Evolutionary conservation across 1,140 invertebrate genomes (phyloP), one percentile per base, ranked within the genome.

Genomic region (Tenebrio molitor): DNA sequence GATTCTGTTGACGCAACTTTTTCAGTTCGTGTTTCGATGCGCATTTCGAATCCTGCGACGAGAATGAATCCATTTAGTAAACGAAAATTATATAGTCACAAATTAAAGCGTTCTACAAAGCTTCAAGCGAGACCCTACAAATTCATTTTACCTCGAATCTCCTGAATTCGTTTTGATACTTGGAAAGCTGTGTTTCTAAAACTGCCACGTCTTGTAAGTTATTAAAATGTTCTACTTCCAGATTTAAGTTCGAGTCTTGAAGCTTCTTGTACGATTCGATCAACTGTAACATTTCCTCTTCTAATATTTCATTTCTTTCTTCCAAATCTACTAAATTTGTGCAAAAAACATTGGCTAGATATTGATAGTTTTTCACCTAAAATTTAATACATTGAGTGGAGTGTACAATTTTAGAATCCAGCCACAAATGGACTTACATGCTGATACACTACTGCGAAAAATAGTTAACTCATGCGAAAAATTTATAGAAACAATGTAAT

Each of bases 211-310:
- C 80, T 64, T 81, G 79, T 7, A 80, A 63, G 50, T 53, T 74
- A 19, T 81, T 76, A 33, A 80, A 81, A 50, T 81, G 76, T 19
- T 78, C 78, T n/a, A 81, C 68, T 76, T 82, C 81, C 12, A 82
- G 65, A 14, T 76, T 53, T 29, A 80, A 75, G 42, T 78, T 80
- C 8, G 75, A 50, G 14, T 83, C 81, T 65, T 76, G 74, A 5
- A 82, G 62, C 23, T 74, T 62, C 39, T 81, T 72, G 29, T 79
- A 73, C 7, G 73, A 29, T 2, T 41, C 50, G 10, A 12, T 34
- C 16, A 21, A 36, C 25, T 23, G 17, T 2, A 5, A 7, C 67
- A 68, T 42, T 66, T 76, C 71, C 16, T 29, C 17, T 14, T 10
- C 63, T 12, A 72, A 4, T 7, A 36, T 44, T 16, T 76, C 65